phyloP scores from a whole-genome alignment of 1,140 invertebrate species.

The Saxidomus purpurata region DNA sequence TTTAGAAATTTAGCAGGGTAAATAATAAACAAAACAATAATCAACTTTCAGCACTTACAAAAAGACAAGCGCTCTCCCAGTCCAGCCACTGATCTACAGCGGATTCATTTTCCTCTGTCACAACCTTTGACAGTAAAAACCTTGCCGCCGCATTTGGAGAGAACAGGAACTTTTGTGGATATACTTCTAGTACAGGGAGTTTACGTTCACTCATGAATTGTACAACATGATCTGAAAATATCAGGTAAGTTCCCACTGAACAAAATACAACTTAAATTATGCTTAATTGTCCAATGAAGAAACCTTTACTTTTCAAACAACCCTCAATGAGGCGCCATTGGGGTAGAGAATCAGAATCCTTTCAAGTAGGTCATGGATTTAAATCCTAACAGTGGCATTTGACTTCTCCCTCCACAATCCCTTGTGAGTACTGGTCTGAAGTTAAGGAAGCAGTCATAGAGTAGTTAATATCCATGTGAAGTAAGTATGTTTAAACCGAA shows the following conservation, averaged over 20 bases:
- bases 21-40: no score
- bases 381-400: no score
- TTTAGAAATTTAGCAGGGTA: no score
- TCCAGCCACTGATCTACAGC: constrained; percentile 90
- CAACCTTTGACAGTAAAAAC: constrained; percentile 21
- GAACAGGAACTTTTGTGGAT: constrained; percentile 72
- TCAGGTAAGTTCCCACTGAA: neutral
- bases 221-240: constrained; percentile 72
- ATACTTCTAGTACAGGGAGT: constrained; percentile 75
- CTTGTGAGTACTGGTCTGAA: no score
- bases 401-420: no score
- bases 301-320: neutral
- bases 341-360: neutral
- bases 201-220: constrained; percentile 68
- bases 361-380: no score
- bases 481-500: no score
- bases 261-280: neutral
- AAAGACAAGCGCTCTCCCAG: constrained; percentile 91
- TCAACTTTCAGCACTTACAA: constrained; percentile 87
- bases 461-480: no score
- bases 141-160: constrained; percentile 73
- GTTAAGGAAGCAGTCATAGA: no score
- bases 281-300: neutral
- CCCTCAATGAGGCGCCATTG: neutral
- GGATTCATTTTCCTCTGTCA: constrained; percentile 78